Evolutionary conservation across 2,888 invertebrate species (phyloP), one percentile per base, ranked within the genome.

Genomic region (Hemaris fuciformis): DNA sequence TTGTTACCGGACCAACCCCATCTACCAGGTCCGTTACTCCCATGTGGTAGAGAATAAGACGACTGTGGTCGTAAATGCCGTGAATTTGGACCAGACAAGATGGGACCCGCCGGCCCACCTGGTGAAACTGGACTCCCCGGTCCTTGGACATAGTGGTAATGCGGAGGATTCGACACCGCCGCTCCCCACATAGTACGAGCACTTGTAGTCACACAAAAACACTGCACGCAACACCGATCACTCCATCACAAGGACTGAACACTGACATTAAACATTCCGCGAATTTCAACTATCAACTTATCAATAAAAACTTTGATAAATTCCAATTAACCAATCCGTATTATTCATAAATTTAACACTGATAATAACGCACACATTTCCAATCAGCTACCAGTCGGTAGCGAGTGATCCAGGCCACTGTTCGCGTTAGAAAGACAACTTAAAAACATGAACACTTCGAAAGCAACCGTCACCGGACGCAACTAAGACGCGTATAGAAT

Each of bases 1-100:
- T 94, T 84, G 75, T 75, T 93, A 72, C 94, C 94, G 27, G 91
- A 83, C 89, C 93, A 92, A 71, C 94, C 91, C 94, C 94, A 87
- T 66, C 93, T 85, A 74, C 93, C 87, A 69, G 93, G 89, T 71
- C 93, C 88, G 81, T 93, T 91, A 82, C 92, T 88, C 72, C 93
- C 89, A 80, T 94, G 93, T 13, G 92, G 93, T 72, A 93, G 78
- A 67, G 93, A 93, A 78, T 93, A 93, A 64, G 90, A 91, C n/a
- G 90, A 89, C 74, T 91, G 91, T 25, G 92, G 92, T 66, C 90
- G 79, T 66, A 93, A 74, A 69, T 89, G 88, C 65, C 85, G 84
- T 45, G 80, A 73, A 62, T 75, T 81, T 77, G 91, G 90, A 27
- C 90, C 89, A 1, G 85, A 76, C 66, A 91, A 71, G 60, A 91